These are phyloP conservation scores for Lepidurus packardi DNA, from an alignment of 1,140 invertebrate species.

Conservation along the genomic window DNA sequence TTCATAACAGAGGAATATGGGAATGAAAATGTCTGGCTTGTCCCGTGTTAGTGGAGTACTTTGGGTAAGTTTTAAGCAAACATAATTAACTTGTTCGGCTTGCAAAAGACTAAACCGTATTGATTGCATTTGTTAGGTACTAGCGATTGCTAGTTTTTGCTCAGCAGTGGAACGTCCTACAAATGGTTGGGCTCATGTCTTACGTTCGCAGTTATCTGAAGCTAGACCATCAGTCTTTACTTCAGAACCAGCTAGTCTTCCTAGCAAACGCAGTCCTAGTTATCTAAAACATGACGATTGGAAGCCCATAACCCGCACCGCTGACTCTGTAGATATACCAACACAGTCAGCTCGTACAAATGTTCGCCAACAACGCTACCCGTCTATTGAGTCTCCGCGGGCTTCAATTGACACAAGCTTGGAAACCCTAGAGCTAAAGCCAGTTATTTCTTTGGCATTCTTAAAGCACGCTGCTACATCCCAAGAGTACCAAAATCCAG, in stretches of 20 bases:
- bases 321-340: neutral
- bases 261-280: conserved; percentile 4
- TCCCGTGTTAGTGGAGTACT: neutral
- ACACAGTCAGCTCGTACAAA: neutral
- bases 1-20: neutral
- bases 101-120: neutral
- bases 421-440: neutral
- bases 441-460: neutral
- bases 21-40: neutral
- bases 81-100: neutral
- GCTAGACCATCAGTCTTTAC: neutral
- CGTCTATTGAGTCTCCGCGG: neutral
- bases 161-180: neutral
- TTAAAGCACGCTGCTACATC: neutral
- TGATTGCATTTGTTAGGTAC: neutral
- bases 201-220: neutral
- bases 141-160: neutral
- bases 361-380: neutral
- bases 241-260: neutral
- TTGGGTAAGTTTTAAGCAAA: neutral
- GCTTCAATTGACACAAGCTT: neutral
- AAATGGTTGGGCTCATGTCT: neutral
- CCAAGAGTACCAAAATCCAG: neutral
- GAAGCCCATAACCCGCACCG: neutral
- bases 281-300: neutral